Evolutionary conservation across 2,113 vertebrate species (phyloP).

Genomic region (Egretta garzetta): DNA sequence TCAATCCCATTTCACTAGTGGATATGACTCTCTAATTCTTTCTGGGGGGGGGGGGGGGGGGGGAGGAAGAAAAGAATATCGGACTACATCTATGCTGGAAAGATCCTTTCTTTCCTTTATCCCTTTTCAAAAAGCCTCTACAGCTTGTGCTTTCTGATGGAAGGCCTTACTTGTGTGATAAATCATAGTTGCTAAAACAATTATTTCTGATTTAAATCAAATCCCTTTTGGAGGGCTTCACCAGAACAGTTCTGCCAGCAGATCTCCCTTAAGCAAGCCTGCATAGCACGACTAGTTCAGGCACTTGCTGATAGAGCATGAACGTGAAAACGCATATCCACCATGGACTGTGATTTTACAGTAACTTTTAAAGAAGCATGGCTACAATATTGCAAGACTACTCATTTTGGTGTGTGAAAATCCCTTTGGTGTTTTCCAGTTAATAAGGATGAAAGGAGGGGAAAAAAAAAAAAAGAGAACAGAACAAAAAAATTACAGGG

Average conservation of each 20-base stretch:
- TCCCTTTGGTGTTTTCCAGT: conserved; percentile 52
- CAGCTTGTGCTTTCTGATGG: background rate
- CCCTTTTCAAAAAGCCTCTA: background rate
- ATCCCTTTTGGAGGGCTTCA: background rate
- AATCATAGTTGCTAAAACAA: background rate
- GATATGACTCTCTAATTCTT: no score
- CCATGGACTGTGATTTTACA: background rate
- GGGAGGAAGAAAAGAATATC: background rate
- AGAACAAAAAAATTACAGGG: conserved; percentile 53
- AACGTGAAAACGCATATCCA: background rate
- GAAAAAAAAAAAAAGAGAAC: background rate
- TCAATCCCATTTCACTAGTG: background rate
- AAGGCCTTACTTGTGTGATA: background rate
- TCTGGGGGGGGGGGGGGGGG: accelerated
- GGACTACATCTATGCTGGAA: background rate
- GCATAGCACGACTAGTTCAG: background rate
- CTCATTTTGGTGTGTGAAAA: conserved; percentile 40
- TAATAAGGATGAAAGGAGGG: conserved; percentile 29
- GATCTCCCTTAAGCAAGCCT: background rate
- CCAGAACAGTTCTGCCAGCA: background rate
- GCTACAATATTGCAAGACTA: background rate
- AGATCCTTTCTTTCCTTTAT: background rate
- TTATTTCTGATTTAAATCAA: background rate
- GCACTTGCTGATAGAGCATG: background rate
- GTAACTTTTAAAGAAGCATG: background rate